These are phyloP conservation scores for Diachrysia chrysitis DNA, from an alignment of 2,888 invertebrate genomes.

Conservation along the genomic window DNA sequence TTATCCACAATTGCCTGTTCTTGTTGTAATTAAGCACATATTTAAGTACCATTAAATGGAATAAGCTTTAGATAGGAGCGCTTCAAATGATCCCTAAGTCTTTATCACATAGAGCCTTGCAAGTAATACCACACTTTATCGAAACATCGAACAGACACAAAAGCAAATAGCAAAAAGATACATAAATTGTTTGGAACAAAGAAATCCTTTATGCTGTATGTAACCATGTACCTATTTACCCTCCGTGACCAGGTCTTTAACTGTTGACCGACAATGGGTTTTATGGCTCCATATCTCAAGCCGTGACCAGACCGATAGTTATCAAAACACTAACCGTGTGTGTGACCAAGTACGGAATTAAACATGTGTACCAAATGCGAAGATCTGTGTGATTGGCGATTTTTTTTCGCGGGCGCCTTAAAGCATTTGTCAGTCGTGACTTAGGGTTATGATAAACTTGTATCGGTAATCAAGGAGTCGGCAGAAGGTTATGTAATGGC, in stretches of 20 bases:
- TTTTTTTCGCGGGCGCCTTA: constrained; percentile 60
- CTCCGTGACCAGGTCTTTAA: constrained; percentile 64
- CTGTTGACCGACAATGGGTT: constrained; percentile 68
- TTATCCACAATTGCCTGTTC: too few relatives aligned
- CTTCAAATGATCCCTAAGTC: neutral
- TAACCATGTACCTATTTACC: constrained; percentile 48
- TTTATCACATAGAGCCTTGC: neutral
- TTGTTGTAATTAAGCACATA: too few relatives aligned
- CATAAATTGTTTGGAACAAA: constrained; percentile 50
- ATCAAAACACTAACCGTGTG: constrained; percentile 58
- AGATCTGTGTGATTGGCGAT: constrained; percentile 60
- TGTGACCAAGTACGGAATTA: constrained; percentile 55
- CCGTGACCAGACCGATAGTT: constrained; percentile 67
- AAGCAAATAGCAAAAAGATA: constrained; percentile 48
- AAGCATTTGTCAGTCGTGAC: constrained; percentile 41
- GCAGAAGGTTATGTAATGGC: constrained; percentile 56
- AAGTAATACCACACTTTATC: constrained; percentile 11
- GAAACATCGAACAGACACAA: constrained; percentile 28
- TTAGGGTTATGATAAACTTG: constrained; percentile 41
- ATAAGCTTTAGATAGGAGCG: too few relatives aligned
- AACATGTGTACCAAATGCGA: constrained; percentile 58
- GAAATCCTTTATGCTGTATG: constrained; percentile 55
- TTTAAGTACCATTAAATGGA: too few relatives aligned
- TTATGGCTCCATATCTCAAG: constrained; percentile 63
- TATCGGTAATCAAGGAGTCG: constrained; percentile 54